Evolutionary conservation across 2,113 vertebrate genomes (phyloP), one percentile per base, ranked within the genome.

Genomic region (Tetraodon nigroviridis): DNA sequence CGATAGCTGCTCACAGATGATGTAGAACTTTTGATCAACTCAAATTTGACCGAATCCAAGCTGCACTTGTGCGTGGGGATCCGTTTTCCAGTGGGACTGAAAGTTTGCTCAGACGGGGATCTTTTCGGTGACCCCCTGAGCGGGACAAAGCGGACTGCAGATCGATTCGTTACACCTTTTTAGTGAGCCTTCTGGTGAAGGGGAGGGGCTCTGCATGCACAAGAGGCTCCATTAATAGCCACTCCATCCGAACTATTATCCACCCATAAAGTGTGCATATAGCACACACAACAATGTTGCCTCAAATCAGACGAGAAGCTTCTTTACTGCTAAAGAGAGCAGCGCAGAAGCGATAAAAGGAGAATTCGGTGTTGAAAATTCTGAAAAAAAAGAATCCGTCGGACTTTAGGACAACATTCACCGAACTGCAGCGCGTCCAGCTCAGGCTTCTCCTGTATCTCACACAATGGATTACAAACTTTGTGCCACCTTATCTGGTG

Each of bases 81-180:
- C 32, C 10, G 32, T 37, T 37, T 37, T 37, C 12, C 32, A 37
- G 32, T 37, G 8, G 32, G 32, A 37, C 32, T 48, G 8, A 48
- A 48, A 48, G 46, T 18, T 48, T 63, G 49, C 58, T 41, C 21
- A 48, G 61, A 56, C 11, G 59, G 73, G 60, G 56, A 58, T 59
- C 22, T 78, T 73, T 65, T 49, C n/a, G 58, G 67, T 80, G 84
- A 81, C 78, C 77, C 79, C 73, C 77, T 77, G 70, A 71, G 44
- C 44, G 71, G 76, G 78, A 86, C 78, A 86, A 89, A 80, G 67
- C 78, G 75, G 72, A 66, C 92, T 93, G 91, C 90, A 86, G 93
- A 92, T 93, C 93, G 93, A 95, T 95, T 93, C 88, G 93, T 93
- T 93, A 84, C 93, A 94, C 94, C 94, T 97, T 94, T 92, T 89